phyloP scores from a whole-genome alignment of 2,888 invertebrate species.

The Loripinus fragilis region DNA sequence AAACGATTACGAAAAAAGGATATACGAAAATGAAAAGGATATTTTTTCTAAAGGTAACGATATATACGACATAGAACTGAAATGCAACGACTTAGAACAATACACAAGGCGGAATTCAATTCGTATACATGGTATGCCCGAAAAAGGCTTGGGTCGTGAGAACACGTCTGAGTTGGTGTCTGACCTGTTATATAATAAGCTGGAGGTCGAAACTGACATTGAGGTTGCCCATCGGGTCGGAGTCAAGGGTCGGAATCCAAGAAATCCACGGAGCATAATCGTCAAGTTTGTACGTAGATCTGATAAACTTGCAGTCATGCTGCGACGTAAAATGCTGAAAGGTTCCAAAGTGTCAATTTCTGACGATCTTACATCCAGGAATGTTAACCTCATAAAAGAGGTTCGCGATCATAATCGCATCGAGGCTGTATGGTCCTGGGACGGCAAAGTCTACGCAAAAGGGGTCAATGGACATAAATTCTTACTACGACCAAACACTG shows the following conservation, averaged over 20 bases:
- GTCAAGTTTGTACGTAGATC: slow-evolving; percentile 13
- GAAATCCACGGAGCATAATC: too few relatives aligned
- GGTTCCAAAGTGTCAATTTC: too few relatives aligned
- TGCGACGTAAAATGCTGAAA: neutral
- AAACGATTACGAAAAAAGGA: too few relatives aligned
- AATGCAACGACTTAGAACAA: too few relatives aligned
- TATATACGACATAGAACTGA: too few relatives aligned
- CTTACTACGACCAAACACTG: too few relatives aligned
- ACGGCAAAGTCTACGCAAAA: too few relatives aligned
- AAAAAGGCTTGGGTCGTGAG: neutral
- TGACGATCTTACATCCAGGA: neutral
- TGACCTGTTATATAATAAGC: neutral
- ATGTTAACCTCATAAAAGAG: neutral
- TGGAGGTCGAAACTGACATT: neutral
- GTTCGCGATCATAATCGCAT: too few relatives aligned
- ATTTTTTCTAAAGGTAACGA: neutral
- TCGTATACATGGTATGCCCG: neutral
- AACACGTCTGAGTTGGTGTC: neutral
- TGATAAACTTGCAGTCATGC: too few relatives aligned
- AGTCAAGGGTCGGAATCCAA: neutral
- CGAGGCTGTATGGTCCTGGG: too few relatives aligned
- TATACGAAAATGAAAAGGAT: neutral
- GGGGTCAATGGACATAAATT: too few relatives aligned
- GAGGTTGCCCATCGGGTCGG: neutral
- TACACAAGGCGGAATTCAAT: too few relatives aligned